A percentile compares a stretch with the other conserved stretches of the same genome.
Conservation (phyloP, 2,888 invertebrate genomes). For the Hetaerina titia region DNA sequence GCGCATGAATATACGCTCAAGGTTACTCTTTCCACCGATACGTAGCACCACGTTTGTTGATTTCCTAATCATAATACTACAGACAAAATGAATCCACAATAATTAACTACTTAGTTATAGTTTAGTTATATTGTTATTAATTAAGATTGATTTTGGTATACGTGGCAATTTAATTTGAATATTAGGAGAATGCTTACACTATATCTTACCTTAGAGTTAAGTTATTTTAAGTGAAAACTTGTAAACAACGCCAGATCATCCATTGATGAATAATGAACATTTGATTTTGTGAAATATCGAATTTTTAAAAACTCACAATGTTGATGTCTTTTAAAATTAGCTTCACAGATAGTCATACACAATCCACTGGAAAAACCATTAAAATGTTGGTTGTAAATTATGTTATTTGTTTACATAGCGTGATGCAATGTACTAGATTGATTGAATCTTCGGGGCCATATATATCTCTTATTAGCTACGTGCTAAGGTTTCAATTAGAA, state of each 20-base stretch:
- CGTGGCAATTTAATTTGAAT: neutral
- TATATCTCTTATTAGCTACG: too few relatives aligned
- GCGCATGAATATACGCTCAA: constrained; percentile 68
- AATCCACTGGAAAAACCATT: too few relatives aligned
- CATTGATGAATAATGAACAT: neutral
- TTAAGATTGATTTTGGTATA: neutral
- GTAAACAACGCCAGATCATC: neutral
- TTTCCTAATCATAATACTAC: constrained; percentile 60
- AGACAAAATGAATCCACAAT: constrained; percentile 29
- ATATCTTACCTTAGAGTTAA: neutral
- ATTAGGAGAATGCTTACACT: neutral
- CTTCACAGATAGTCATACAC: too few relatives aligned
- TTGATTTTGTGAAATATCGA: neutral
- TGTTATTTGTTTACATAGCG: too few relatives aligned
- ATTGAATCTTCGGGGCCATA: too few relatives aligned
- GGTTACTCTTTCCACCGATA: constrained; percentile 68
- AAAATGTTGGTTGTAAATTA: too few relatives aligned
- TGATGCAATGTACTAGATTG: too few relatives aligned
- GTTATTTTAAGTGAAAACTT: neutral
- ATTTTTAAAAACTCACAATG: neutral
- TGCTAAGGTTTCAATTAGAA: too few relatives aligned
- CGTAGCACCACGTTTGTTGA: constrained; percentile 62
- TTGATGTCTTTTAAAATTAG: too few relatives aligned
- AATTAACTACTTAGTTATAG: neutral
- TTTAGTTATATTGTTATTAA: neutral